phyloP scores from a whole-genome alignment of 2,113 vertebrate genomes.

The Nothocercus julius region DNA sequence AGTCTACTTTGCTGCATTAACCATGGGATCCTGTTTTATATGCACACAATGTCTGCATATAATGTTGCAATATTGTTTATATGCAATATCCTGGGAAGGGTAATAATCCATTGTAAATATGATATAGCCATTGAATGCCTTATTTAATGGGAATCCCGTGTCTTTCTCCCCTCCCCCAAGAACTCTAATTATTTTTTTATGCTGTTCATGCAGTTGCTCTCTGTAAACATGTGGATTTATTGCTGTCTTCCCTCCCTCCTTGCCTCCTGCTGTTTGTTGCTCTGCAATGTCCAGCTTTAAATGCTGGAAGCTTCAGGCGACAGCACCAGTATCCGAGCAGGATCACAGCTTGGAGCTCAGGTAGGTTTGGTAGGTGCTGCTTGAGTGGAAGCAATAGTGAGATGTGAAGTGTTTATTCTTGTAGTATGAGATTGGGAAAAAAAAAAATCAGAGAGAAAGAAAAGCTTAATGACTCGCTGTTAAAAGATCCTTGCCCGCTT shows the following conservation, averaged over 20 bases:
- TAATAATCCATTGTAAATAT: constrained; percentile 33
- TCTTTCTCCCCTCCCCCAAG: neutral
- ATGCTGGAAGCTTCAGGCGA: neutral
- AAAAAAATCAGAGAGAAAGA: neutral
- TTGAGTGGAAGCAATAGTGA: neutral
- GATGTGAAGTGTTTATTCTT: neutral
- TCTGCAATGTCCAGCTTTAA: neutral
- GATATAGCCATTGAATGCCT: neutral
- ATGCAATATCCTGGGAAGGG: constrained; percentile 10
- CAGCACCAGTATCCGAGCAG: neutral
- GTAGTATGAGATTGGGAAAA: neutral
- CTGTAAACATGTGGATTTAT: constrained; percentile 1
- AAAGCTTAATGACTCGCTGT: neutral
- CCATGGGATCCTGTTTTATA: neutral
- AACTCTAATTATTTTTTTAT: constrained; percentile 33
- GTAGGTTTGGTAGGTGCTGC: neutral
- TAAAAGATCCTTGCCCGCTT: neutral
- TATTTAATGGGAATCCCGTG: neutral
- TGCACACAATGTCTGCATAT: constrained; percentile 6
- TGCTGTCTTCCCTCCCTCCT: neutral
- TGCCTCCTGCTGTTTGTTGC: neutral
- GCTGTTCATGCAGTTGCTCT: neutral
- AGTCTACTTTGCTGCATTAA: constrained; percentile 23
- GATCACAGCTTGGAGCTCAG: neutral
- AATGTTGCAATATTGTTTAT: neutral